Evolutionary conservation across 2,113 vertebrate genomes (phyloP).

Genomic region (Pygoscelis adeliae): DNA sequence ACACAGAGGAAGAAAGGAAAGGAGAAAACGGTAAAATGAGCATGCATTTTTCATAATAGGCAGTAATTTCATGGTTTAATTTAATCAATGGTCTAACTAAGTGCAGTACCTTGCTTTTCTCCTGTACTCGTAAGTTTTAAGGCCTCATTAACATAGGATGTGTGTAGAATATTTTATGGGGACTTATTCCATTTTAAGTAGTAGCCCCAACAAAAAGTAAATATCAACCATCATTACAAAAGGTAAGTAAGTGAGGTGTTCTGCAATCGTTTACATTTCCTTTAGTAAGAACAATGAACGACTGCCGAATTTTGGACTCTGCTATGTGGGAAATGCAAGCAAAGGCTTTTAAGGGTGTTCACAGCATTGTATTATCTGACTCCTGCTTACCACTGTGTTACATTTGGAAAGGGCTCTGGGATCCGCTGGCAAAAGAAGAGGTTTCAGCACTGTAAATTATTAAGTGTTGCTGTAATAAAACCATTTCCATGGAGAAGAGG

Average conservation of each 20-base stretch:
- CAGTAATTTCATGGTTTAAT: constrained; percentile 48
- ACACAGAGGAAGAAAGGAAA: background rate
- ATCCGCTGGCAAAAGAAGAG: background rate
- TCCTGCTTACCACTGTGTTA: background rate
- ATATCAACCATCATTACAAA: background rate
- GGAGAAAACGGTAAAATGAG: background rate
- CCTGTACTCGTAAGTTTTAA: background rate
- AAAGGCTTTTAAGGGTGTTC: background rate
- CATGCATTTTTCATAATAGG: constrained; percentile 33
- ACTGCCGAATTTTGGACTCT: background rate
- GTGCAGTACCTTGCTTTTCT: constrained; percentile 5
- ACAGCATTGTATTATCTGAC: background rate
- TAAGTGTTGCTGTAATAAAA: background rate
- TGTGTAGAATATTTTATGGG: background rate
- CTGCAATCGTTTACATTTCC: background rate
- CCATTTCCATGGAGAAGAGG: background rate
- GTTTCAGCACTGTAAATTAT: rapidly evolving
- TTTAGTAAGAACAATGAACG: background rate
- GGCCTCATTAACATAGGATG: background rate
- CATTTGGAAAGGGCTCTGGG: background rate
- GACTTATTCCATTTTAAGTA: background rate
- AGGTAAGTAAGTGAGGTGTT: background rate
- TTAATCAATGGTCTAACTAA: constrained; percentile 26
- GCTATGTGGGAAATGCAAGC: background rate
- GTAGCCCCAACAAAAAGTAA: background rate